Evolutionary conservation across 1,140 invertebrate species (phyloP).

Genomic region (Nymphalis io): DNA sequence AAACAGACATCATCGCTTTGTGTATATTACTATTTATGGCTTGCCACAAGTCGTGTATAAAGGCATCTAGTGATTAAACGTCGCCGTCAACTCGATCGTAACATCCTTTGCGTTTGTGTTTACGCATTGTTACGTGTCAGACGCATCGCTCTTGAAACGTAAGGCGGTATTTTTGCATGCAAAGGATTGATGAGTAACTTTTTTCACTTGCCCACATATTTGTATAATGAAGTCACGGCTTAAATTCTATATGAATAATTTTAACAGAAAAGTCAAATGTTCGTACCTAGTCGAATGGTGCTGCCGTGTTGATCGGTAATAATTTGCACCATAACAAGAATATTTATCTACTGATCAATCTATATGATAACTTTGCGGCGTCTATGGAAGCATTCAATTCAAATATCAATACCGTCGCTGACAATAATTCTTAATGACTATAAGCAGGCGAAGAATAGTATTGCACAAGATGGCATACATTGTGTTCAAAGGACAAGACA

Average conservation of each 20-base stretch:
- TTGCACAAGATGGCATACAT: constrained; percentile 72
- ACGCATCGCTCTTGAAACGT: constrained; percentile 30
- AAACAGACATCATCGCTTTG: constrained; percentile 44
- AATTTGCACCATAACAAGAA: constrained; percentile 55
- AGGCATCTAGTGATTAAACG: constrained; percentile 48
- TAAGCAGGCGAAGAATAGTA: constrained; percentile 73
- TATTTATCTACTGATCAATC: constrained; percentile 67
- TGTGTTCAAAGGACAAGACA: constrained; percentile 73
- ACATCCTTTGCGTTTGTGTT: constrained; percentile 31
- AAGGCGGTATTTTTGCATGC: constrained; percentile 17
- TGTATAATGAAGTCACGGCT: constrained; percentile 37
- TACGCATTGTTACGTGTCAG: constrained; percentile 35
- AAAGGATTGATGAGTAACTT: constrained; percentile 40
- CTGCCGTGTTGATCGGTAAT: constrained; percentile 33
- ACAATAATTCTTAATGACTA: constrained; percentile 76
- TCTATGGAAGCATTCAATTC: constrained; percentile 71
- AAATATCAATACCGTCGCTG: constrained; percentile 67
- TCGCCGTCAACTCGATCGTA: constrained; percentile 30
- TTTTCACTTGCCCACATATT: constrained; percentile 42
- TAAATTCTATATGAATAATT: constrained; percentile 21
- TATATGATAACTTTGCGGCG: constrained; percentile 57
- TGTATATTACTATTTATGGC: constrained; percentile 70
- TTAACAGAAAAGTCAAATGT: neutral
- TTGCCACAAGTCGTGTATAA: constrained; percentile 31
- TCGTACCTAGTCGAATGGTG: constrained; percentile 22